phyloP scores from a whole-genome alignment of 2,888 invertebrate species.

The Callosobruchus maculatus region DNA sequence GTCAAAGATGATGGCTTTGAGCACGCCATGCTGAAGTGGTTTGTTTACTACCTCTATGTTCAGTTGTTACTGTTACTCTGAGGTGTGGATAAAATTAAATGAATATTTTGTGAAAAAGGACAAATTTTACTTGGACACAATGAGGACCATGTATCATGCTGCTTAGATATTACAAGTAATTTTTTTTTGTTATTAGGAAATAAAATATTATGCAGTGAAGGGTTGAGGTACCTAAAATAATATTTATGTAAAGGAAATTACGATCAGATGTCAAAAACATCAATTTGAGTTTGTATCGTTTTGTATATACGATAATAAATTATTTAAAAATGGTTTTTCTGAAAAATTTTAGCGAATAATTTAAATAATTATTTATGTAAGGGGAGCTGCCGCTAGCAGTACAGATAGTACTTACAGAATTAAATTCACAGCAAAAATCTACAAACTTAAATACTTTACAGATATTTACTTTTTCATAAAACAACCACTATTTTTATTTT shows the following conservation, averaged over 20 bases:
- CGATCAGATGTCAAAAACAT: neutral
- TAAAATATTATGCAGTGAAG: neutral
- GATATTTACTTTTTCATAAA: no score
- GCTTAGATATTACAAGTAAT: no score
- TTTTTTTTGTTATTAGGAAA: neutral
- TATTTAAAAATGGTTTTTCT: neutral
- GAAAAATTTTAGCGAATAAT: neutral
- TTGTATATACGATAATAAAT: neutral
- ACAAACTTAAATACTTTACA: no score
- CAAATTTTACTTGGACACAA: no score
- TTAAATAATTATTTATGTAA: neutral
- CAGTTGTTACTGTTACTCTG: no score
- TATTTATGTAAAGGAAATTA: neutral
- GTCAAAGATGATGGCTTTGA: no score
- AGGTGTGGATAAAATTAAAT: no score
- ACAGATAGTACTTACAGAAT: neutral
- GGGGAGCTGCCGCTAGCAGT: neutral
- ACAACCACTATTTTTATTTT: no score
- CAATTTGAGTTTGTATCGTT: neutral
- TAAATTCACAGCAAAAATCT: neutral
- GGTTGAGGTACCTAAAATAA: neutral
- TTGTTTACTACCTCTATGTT: no score
- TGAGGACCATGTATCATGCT: no score
- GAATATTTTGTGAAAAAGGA: no score
- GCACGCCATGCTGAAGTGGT: no score